These are phyloP conservation scores for Agonopterix arenella DNA, from an alignment of 2,888 invertebrate species.

Conservation along the genomic window DNA sequence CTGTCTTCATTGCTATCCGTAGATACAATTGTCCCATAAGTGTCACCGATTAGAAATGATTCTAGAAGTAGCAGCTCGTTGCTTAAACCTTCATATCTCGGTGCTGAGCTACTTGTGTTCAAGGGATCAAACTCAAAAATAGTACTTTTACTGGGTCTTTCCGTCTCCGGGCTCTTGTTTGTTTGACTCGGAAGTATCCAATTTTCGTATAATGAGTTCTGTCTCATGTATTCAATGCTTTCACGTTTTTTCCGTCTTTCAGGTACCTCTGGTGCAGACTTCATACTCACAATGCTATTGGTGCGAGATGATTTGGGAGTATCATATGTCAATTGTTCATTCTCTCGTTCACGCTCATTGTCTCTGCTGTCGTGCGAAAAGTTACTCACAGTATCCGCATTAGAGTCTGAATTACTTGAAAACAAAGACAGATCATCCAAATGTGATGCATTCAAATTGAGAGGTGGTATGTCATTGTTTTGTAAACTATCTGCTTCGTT, in stretches of 20 bases:
- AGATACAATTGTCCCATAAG: slow-evolving; percentile 78
- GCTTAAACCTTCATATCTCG: slow-evolving; percentile 64
- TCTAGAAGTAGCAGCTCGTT: slow-evolving; percentile 81
- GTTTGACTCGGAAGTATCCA: slow-evolving; percentile 45
- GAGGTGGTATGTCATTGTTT: slow-evolving; percentile 31
- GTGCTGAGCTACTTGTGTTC: slow-evolving; percentile 27
- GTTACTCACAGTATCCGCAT: slow-evolving; percentile 50
- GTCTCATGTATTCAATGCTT: slow-evolving; percentile 41
- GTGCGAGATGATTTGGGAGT: slow-evolving; percentile 50
- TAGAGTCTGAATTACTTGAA: slow-evolving; percentile 56
- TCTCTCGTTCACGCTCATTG: slow-evolving; percentile 31
- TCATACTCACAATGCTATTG: slow-evolving; percentile 45
- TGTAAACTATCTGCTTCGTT: slow-evolving; percentile 26
- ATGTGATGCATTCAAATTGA: slow-evolving; percentile 41
- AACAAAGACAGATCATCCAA: slow-evolving; percentile 57
- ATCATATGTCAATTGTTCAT: slow-evolving; percentile 52
- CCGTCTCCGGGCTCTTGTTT: slow-evolving; percentile 14
- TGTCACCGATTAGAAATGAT: slow-evolving; percentile 81
- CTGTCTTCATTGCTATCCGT: slow-evolving; percentile 54
- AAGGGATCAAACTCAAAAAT: slow-evolving; percentile 86
- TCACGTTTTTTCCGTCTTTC: slow-evolving; percentile 44
- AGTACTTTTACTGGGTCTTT: slow-evolving; percentile 74
- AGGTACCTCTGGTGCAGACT: slow-evolving; percentile 49
- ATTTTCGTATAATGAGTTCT: slow-evolving; percentile 61
- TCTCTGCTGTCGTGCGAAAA: slow-evolving; percentile 53